Base-by-base conservation (phyloP, 2,888 invertebrate genomes). In the Axea sp. region DNA sequence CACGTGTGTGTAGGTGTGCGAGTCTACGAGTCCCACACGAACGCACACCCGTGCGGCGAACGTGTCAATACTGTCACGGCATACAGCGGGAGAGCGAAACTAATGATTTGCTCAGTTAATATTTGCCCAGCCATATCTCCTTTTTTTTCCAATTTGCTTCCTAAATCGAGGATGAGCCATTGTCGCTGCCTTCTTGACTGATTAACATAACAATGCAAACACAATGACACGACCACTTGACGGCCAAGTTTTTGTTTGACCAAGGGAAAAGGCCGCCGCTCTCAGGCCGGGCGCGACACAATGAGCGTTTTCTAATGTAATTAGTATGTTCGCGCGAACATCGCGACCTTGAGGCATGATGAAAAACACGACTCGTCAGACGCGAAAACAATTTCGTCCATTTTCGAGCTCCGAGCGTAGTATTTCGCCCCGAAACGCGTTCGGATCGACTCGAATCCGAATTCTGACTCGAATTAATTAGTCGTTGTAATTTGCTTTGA, bases 191-290 rank as follows among this genome's bases (percentile, higher is more conserved):
- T 78, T 80, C 81, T 81, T 77, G 80, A 51, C 59, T 80, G 81
- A 87, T 87, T 87, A 86, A 84, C 86, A 86, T 87, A 84, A 86
- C 85, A 86, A 87, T 84, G 83, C 84, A 86, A 86, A 86, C 81
- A 87, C 84, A 86, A 85, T 84, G 84, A 84, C 82, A 80, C 78
- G 80, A 75, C 78, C 75, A 75, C 78, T 79, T 73, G 80, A 76
- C 78, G 78, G 71, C 62, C 76, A 69, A 73, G 45, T 74, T 78
- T 78, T 77, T 87, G 83, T 87, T 87, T 87, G 85, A 82, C 81
- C 86, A 87, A 86, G 85, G 86, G 86, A 85, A 86, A 85, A 86
- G 82, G 83, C 76, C 80, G 79, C 78, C 78, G 69, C 78, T 78
- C 74, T 75, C 75, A 17, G 60, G 71, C 62, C 47, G 53, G 45